phyloP scores from a whole-genome alignment of 2,888 invertebrate species.

The Molanna angustata region DNA sequence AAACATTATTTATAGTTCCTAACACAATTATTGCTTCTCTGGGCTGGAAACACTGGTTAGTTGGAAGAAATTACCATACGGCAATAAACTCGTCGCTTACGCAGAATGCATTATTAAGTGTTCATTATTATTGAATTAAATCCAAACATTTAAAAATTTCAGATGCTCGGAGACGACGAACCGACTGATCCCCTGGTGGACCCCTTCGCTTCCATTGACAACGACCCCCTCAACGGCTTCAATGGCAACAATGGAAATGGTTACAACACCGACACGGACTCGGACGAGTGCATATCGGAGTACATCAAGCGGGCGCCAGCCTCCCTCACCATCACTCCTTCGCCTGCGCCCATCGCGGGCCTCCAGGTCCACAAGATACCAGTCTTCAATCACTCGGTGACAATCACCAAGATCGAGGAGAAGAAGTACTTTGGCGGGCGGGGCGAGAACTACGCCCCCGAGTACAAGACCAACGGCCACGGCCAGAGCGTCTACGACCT shows the following conservation, averaged over 20 bases:
- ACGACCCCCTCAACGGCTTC: slow-evolving; percentile 14
- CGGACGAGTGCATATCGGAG: slow-evolving; percentile 6
- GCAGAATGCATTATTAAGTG: no score
- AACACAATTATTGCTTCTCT: no score
- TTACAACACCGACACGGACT: slow-evolving; percentile 3
- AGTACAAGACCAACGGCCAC: neutral
- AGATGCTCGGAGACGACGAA: slow-evolving; percentile 25
- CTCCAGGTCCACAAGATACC: slow-evolving; percentile 23
- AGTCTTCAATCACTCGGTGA: slow-evolving; percentile 10
- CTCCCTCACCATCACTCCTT: slow-evolving; percentile 16
- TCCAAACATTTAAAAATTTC: slow-evolving; percentile 5
- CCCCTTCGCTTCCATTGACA: slow-evolving; percentile 21
- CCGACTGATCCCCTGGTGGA: slow-evolving; percentile 20
- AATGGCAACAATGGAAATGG: slow-evolving; percentile 4
- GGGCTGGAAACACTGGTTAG: no score
- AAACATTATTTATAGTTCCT: no score
- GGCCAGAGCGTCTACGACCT: neutral
- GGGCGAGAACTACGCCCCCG: neutral
- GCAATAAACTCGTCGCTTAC: no score
- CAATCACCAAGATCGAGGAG: slow-evolving; percentile 15
- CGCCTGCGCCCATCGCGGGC: slow-evolving; percentile 2
- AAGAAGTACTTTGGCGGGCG: no score
- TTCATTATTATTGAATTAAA: no score
- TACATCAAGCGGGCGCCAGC: neutral
- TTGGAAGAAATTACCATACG: no score